Evolutionary conservation across 2,113 vertebrate species (phyloP), one percentile per base, ranked within the genome.

Genomic region (Ondatra zibethicus): DNA sequence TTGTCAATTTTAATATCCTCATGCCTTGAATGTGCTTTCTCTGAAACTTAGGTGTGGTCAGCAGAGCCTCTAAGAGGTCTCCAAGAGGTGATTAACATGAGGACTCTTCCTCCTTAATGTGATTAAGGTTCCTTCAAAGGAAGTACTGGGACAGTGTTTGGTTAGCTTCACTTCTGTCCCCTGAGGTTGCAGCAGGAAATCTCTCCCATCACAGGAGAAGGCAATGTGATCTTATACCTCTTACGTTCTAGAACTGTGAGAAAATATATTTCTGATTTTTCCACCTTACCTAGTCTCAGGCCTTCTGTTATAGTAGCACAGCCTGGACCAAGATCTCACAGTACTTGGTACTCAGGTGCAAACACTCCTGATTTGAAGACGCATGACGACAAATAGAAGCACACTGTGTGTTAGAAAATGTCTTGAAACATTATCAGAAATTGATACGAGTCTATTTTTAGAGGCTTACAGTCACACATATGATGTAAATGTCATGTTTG

Each of bases 331-430:
- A 81, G 27, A 61, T 2, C 36, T 6, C 21, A 33, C 25, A 90
- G 5, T 77, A 68, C 45, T 92, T 93, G 39, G 39, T 90, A 77
- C 52, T 92, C 42, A 66, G 52, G 36, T 77, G 42, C 47, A 1
- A 58, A 90, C 58, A 9, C 47, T 76, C 8, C 39, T 73, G 58
- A 93, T 84, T 92, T 80, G 63, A 77, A 94, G 63, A 91, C 65
- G 16, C 88, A 0, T 85, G 93, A 81, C 27, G 50, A 88, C 66
- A 93, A 88, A 77, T 73, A 68, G 21, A 96, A 96, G 52, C 13
- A 70, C 2, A n/a, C 88, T 63, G 66, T 4, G 25, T 65, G 75
- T 87, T 55, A 96, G 39, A 87, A 88, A 92, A 87, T 76, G 45
- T 88, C 93, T 90, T 31, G 68, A 89, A 92, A 52, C 39, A 72